Evolutionary conservation across 2,797 vertebrate species (phyloP), one percentile per base, ranked within the genome.

Genomic region (Phylloscopus collybita): DNA sequence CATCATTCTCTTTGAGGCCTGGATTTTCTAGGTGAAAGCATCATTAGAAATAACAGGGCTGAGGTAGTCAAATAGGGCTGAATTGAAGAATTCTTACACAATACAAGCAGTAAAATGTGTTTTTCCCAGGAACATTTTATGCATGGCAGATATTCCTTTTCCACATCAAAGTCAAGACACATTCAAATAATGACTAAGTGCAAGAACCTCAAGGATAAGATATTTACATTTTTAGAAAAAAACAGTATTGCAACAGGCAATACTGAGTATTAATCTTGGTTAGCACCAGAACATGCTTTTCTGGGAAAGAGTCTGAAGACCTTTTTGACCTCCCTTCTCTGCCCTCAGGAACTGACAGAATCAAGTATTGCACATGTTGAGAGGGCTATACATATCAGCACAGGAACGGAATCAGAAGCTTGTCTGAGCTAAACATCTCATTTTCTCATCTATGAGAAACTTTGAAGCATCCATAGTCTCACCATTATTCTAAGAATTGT

Each of bases 1-100:
- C 67, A 86, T 94, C 92, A 88, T 93, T 95, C 79, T 95, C 88
- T 91, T 85, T 64, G 87, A 87, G 81, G 49, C 34, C 56, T 94
- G 83, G 67, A 60, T 93, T 93, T 93, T 65, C 64, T 69, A 80
- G 47, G 69, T 88, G 81, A 95, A 93, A 93, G 62, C 50, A 92
- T 67, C 80, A 84, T 88, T 86, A 89, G 78, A 79, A 96, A 90
- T 9, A 69, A 71, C n/a, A 60, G 47, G 42, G 57, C 17, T 73
- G 70, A 86, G 10, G 44, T 13, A 71, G n/a, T 42, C 53, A 93
- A 81, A 57, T 1, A 9, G 54, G 42, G 22, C 20, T 5, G 6
- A 92, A 80, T 12, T 7, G 16, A 88, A 90, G 70, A 88, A 91
- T 64, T 95, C 64, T 92, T 92, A 61, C 51, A 54, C 59, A 80